These are phyloP conservation scores for Hydrophis major DNA, from an alignment of 2,797 vertebrate species.

Conservation along the genomic window DNA sequence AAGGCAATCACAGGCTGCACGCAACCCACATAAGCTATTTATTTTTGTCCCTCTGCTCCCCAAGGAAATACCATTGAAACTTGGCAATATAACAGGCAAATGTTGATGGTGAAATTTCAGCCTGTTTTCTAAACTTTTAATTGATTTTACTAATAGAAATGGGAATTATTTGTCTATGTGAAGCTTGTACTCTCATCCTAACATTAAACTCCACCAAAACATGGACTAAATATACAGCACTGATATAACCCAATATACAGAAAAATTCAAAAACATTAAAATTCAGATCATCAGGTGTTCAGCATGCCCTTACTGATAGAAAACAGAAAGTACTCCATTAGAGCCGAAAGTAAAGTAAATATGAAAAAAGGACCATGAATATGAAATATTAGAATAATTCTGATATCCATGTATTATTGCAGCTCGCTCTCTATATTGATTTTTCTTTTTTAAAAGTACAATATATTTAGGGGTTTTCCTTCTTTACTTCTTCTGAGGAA, in stretches of 20 bases:
- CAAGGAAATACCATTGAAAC: not conserved
- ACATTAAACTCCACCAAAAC: not conserved
- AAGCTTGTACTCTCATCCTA: not conserved
- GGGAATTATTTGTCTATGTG: not conserved
- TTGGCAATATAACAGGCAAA: not conserved
- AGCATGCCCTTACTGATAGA: too few species aligned
- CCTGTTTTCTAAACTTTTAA: not conserved
- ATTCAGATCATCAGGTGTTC: not conserved
- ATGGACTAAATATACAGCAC: not conserved
- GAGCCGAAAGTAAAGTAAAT: not conserved
- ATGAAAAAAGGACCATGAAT: not conserved
- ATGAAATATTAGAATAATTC: not conserved
- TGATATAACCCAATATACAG: not conserved
- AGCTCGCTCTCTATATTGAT: not conserved
- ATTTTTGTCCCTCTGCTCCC: not conserved
- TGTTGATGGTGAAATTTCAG: not conserved
- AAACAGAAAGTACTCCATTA: not conserved
- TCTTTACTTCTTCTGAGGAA: not conserved
- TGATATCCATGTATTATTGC: not conserved
- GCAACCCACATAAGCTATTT: not conserved
- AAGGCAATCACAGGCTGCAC: not conserved
- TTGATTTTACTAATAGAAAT: not conserved
- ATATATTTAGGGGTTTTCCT: not conserved
- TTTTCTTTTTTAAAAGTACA: not conserved
- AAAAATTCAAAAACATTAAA: not conserved